phyloP scores from a whole-genome alignment of 2,888 invertebrate genomes.

The Aricia artaxerxes region DNA sequence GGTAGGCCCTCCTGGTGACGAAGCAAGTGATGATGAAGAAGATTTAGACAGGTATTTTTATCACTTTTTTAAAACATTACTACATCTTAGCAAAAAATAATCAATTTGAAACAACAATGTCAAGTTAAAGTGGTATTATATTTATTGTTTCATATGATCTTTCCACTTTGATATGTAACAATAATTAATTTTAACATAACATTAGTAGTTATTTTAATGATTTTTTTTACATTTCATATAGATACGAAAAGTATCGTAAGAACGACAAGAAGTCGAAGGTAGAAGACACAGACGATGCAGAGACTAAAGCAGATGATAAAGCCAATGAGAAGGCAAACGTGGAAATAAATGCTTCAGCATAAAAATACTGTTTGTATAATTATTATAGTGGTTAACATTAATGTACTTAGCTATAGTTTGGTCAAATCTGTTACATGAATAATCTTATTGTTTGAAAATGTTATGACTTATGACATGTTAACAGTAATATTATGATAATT shows the following conservation, averaged over 20 bases:
- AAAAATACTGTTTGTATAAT: conserved; percentile 36
- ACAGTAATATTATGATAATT: neutral
- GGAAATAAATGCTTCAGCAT: conserved; percentile 61
- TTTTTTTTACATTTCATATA: conserved; percentile 54
- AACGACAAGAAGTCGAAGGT: conserved; percentile 81
- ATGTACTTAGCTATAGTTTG: neutral
- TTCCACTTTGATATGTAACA: neutral
- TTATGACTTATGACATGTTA: neutral
- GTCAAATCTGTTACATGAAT: neutral
- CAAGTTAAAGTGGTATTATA: too few species aligned
- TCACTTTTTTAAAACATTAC: neutral
- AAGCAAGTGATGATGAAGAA: conserved; percentile 85
- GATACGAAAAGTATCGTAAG: conserved; percentile 83
- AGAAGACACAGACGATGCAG: conserved; percentile 65
- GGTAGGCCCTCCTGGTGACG: conserved; percentile 85
- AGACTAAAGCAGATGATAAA: conserved; percentile 57
- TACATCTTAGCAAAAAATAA: too few species aligned
- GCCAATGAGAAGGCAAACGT: conserved; percentile 59
- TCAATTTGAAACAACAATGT: too few species aligned
- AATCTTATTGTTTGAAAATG: neutral
- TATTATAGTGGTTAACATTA: neutral
- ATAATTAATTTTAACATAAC: neutral
- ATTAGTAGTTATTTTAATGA: neutral
- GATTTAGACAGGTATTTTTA: conserved; percentile 78
- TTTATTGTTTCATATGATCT: neutral